These are phyloP conservation scores for Geopemphigus sp. DNA, from an alignment of 1,140 invertebrate species.

Conservation along the genomic window DNA sequence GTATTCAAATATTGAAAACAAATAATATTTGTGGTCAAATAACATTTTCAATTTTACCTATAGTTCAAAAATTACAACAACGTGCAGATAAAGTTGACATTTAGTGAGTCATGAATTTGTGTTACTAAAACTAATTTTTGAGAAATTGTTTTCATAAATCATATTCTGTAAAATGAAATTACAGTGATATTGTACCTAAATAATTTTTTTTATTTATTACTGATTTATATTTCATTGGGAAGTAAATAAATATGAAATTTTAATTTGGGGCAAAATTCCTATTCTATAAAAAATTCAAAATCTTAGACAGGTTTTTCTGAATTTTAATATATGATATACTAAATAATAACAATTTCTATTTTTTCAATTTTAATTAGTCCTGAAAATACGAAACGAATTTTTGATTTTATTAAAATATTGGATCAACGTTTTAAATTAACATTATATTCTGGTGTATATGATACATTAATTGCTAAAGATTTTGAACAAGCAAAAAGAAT, in stretches of 20 bases:
- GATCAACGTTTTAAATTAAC: constrained; percentile 77
- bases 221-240: too few relatives aligned
- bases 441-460: constrained; percentile 85
- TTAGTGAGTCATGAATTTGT: not conserved
- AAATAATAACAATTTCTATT: not conserved
- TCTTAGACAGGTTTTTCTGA: too few relatives aligned
- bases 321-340: not conserved
- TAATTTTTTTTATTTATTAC: too few relatives aligned
- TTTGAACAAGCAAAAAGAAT: constrained; percentile 87
- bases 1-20: constrained; percentile 79
- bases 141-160: too few relatives aligned
- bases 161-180: too few relatives aligned
- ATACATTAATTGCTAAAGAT: constrained; percentile 86
- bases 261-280: too few relatives aligned
- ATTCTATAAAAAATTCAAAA: too few relatives aligned
- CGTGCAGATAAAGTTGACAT: constrained; percentile 28
- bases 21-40: constrained; percentile 73
- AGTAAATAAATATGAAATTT: too few relatives aligned
- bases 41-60: constrained; percentile 63
- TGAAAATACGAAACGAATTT: constrained; percentile 82
- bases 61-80: constrained; percentile 21
- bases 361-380: constrained; percentile 63
- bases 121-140: too few relatives aligned
- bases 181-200: too few relatives aligned
- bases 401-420: constrained; percentile 82